Evolutionary conservation across 2,797 vertebrate species (phyloP), one percentile per base, ranked within the genome.

Genomic region (Tinamus major): DNA sequence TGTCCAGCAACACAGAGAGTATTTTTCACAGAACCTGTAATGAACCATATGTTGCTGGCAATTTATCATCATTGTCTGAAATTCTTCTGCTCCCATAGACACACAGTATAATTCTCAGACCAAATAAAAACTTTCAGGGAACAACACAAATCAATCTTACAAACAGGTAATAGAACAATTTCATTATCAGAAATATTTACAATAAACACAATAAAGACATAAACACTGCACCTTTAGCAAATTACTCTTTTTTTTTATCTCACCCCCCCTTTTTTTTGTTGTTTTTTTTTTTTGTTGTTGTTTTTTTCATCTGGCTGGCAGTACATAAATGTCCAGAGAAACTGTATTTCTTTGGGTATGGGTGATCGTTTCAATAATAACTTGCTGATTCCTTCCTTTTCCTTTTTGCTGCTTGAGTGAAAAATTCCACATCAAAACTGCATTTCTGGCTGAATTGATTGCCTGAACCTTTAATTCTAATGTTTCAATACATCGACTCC

Each of bases 401-500:
- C 37, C 18, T 58, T 84, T 89, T 95, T 87, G 69, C 65, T 82
- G 23, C 74, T 72, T 90, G 78, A 95, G 90, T 95, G 79, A 95
- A 97, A 95, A 96, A 96, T 94, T 95, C 85, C 44, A 82, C 88
- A 89, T 68, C 53, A 78, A 96, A 97, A 96, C 3, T 35, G 72
- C 85, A 67, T 91, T 96, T 96, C 92, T 96, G 71, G 20, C 87
- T 96, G 90, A 97, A 97, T 97, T 97, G 96, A 97, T 96, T 97
- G 94, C 76, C 56, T 91, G 94, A 92, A 89, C 82, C 95, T 97
- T 97, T 96, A 96, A 95, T 96, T 97, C 95, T 96, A 96, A 92
- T 74, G 93, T 97, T 98, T 97, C 95, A 92, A 94, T 97, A 93
- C 78, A 91, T 67, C 49, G 91, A 70, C 96, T 96, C 92, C 91